phyloP scores from a whole-genome alignment of 2,797 vertebrate species.

The Megalops cyprinoides region DNA sequence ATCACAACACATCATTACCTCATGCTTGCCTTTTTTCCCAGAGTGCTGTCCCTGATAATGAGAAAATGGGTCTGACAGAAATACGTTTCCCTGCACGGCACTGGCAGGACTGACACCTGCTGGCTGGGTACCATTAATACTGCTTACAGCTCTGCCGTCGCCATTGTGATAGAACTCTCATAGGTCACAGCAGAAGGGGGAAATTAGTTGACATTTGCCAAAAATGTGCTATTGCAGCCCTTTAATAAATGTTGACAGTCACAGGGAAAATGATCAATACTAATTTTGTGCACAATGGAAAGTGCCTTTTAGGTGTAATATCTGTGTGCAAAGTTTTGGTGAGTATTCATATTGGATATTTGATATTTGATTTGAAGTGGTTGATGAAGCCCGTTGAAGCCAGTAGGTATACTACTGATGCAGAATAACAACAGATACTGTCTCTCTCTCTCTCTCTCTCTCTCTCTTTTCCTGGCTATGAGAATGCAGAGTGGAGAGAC shows the following conservation, averaged over 20 bases:
- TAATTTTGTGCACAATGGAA: background rate
- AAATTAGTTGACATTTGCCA: background rate
- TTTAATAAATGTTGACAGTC: constrained; percentile 21
- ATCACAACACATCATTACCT: background rate
- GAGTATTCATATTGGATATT: constrained; percentile 22
- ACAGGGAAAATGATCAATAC: constrained; percentile 10
- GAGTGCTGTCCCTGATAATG: background rate
- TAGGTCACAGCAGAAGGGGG: background rate
- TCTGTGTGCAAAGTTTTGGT: constrained; percentile 14
- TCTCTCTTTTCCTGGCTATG: background rate
- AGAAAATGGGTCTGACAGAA: background rate
- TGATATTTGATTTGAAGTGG: constrained; percentile 20
- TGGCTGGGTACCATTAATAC: background rate
- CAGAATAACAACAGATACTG: background rate
- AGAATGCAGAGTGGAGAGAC: background rate
- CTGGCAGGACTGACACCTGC: background rate
- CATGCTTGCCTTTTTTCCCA: background rate
- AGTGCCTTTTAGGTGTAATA: background rate
- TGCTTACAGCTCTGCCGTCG: background rate
- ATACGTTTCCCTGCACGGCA: background rate
- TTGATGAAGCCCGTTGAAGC: background rate
- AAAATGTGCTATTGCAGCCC: background rate
- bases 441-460: too few relatives aligned
- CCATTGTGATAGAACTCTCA: background rate
- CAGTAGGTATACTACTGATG: background rate